Percentiles rank a stretch among this genome's conserved stretches.
phyloP scores from a whole-genome alignment of 2,888 invertebrate species.

The Yponomeuta malinellus region DNA sequence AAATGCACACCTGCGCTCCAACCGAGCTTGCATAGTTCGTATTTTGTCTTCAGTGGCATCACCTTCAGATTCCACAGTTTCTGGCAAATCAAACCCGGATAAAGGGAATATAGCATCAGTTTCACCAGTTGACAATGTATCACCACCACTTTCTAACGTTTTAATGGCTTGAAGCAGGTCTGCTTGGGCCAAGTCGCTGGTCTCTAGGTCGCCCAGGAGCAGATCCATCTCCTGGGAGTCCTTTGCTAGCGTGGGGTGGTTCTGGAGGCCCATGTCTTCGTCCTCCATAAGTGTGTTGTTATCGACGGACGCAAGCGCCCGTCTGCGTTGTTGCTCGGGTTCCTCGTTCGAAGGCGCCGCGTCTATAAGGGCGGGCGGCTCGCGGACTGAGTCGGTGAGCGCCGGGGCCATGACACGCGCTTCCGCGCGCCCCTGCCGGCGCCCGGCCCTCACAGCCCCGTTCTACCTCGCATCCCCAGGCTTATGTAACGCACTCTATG shows the following conservation, averaged over 20 bases:
- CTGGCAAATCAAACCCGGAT: conserved; percentile 62
- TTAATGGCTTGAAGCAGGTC: conserved; percentile 86
- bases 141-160: conserved; percentile 78
- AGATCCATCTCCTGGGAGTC: conserved; percentile 80
- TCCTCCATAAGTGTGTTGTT: conserved; percentile 76
- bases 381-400: conserved; percentile 81
- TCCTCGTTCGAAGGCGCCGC: conserved; percentile 44
- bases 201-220: conserved; percentile 77
- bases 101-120: conserved; percentile 69
- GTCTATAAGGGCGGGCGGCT: conserved; percentile 41
- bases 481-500: conserved; percentile 59
- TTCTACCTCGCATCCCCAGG: conserved; percentile 48
- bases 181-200: conserved; percentile 76
- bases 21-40: conserved; percentile 73
- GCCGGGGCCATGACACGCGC: conserved; percentile 95
- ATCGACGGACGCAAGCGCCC: conserved; percentile 70
- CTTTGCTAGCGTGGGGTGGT: conserved; percentile 73
- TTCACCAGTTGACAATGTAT: conserved; percentile 58
- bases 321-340: conserved; percentile 45
- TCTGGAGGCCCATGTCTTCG: conserved; percentile 75
- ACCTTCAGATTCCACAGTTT: conserved; percentile 68
- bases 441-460: conserved; percentile 54
- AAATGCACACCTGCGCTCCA: conserved; percentile 83
- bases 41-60: conserved; percentile 72
- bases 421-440: conserved; percentile 49